Evolutionary conservation across 2,888 invertebrate genomes (phyloP), one percentile per base, ranked within the genome.

Genomic region (Pristionchus exspectatus): DNA sequence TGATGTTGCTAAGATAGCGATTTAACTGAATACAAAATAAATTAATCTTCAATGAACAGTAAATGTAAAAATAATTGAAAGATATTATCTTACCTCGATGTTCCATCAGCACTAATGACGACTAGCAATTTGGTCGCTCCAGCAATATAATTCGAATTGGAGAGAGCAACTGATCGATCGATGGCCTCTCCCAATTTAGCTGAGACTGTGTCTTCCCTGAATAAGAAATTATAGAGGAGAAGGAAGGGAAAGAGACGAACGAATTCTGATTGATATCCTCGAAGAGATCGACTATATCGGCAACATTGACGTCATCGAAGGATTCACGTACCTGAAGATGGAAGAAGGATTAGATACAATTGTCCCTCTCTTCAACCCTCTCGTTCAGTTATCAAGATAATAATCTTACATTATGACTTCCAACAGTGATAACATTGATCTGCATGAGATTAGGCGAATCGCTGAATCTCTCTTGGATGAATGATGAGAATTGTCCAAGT

Each of bases 371-470:
- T 3, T 50, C 44, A 50, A 50, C 44, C 44, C 4, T 12, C 44
- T 50, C 4, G 9, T 50, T 50, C 44, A 50, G 44, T 50, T 50
- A 50, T 9, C 5, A 10, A 50, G 54, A 30, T 27, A 16, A 50
- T 27, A 74, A 33, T 24, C 74, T 89, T n/a, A 93, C 92, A 38
- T 92, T 92, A 72, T 92, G 92, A 84, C 93, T 93, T 90, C 93
- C 92, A 14, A 94, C 93, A 54, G 93, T 92, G 38, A 94, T 90
- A 21, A 94, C 87, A 90, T 94, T 94, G 72, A 94, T 90, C n/a
- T 91, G 91, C 90, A 92, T 90, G 66, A 86, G 88, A 77, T 92
- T 72, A 16, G 90, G 83, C 18, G 88, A 89, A 69, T 92, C 91
- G 50, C 90, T 91, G 87, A 94, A 92, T 72, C 92, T 91, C 27